These are phyloP conservation scores for Hirtodrosophila duncani DNA, from an alignment of 2,888 invertebrate species.

Conservation along the genomic window DNA sequence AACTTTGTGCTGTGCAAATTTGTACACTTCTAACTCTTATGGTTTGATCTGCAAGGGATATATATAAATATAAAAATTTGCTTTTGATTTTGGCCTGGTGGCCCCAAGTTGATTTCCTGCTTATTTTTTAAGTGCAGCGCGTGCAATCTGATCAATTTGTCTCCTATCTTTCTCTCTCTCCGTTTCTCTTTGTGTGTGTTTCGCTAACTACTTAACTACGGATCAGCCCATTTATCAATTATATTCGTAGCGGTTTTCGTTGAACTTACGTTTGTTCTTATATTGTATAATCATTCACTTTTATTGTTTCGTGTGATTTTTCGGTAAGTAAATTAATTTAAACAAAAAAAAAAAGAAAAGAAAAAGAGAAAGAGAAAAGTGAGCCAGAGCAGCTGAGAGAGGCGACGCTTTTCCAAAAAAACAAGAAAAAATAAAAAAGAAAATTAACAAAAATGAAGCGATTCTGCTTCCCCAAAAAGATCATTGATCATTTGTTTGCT, in stretches of 20 bases:
- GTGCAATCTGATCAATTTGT: too few relatives aligned
- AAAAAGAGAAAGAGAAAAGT: constrained; percentile 13
- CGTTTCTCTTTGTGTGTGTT: too few relatives aligned
- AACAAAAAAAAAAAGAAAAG: constrained; percentile 12
- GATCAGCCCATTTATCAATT: too few relatives aligned
- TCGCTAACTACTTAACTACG: too few relatives aligned
- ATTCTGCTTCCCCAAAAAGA: constrained; percentile 57
- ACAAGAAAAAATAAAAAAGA: constrained; percentile 21
- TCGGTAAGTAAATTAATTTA: constrained; percentile 49
- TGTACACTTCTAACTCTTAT: too few relatives aligned
- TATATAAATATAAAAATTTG: background rate
- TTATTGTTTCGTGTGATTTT: constrained; percentile 52
- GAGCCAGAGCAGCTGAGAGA: constrained; percentile 21
- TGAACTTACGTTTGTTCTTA: constrained; percentile 30
- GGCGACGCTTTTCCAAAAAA: too few relatives aligned
- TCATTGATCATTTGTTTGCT: constrained; percentile 67
- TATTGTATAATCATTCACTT: constrained; percentile 39
- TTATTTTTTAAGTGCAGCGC: too few relatives aligned
- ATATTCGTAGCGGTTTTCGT: background rate
- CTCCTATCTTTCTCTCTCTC: too few relatives aligned
- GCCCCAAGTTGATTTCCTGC: too few relatives aligned
- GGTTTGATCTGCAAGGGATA: background rate
- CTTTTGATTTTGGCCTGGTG: background rate
- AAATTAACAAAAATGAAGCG: constrained; percentile 11
- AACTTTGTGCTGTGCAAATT: too few relatives aligned